Percentiles rank a stretch among this genome's conserved stretches.
phyloP scores from a whole-genome alignment of 1,140 invertebrate genomes.

The Zaprionus africanus region DNA sequence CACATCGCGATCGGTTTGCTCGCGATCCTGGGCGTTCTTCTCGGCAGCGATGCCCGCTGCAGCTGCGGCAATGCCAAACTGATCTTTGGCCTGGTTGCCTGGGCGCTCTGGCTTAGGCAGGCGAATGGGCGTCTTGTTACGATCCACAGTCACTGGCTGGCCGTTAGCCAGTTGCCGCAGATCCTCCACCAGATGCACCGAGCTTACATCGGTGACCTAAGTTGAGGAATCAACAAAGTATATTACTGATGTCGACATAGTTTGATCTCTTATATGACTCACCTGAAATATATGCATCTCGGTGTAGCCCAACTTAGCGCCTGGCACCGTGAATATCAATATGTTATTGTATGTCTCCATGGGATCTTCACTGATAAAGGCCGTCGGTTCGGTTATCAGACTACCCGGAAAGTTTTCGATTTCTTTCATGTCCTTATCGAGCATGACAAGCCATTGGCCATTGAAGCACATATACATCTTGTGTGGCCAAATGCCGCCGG shows the following conservation, averaged over 20 bases:
- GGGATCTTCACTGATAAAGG: slow-evolving; percentile 76
- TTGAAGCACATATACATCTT: slow-evolving; percentile 82
- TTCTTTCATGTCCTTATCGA: slow-evolving; percentile 78
- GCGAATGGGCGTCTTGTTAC: slow-evolving; percentile 72
- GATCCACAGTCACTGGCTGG: slow-evolving; percentile 62
- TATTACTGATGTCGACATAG: background rate
- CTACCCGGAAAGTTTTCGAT: slow-evolving; percentile 80
- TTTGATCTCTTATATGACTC: background rate
- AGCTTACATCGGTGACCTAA: slow-evolving; percentile 85
- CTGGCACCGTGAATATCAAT: slow-evolving; percentile 74
- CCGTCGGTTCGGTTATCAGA: slow-evolving; percentile 74
- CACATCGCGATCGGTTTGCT: slow-evolving; percentile 72
- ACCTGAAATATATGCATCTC: slow-evolving; percentile 83
- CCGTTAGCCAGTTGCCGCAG: slow-evolving; percentile 85
- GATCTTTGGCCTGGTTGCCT: slow-evolving; percentile 68
- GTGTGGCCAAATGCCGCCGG: slow-evolving; percentile 76
- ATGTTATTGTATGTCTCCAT: slow-evolving; percentile 74
- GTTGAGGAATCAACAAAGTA: background rate
- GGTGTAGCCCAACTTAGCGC: slow-evolving; percentile 72
- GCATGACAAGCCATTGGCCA: slow-evolving; percentile 79
- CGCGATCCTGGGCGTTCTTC: slow-evolving; percentile 70
- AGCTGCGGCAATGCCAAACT: slow-evolving; percentile 76
- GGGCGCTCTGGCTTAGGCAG: slow-evolving; percentile 67
- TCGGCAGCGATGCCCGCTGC: slow-evolving; percentile 68
- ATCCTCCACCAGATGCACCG: slow-evolving; percentile 86